These are phyloP conservation scores for Bujurquina vittata DNA, from an alignment of 2,113 vertebrate genomes.

Conservation along the genomic window DNA sequence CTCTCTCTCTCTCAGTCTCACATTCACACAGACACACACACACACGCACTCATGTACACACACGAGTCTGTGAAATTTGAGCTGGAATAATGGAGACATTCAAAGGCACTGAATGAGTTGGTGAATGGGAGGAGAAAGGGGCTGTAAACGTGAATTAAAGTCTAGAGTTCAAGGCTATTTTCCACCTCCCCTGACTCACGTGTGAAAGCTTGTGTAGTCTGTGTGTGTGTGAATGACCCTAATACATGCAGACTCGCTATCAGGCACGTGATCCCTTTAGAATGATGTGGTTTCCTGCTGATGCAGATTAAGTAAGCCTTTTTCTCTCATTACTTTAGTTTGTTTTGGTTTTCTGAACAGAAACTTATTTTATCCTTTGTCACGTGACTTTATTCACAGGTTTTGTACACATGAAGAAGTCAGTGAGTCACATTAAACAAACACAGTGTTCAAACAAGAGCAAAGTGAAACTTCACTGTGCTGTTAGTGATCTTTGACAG, in stretches of 20 bases:
- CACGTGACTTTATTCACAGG: conserved; percentile 9
- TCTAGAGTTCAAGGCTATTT: conserved; percentile 65
- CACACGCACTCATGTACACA: background rate
- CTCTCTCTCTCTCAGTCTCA: background rate
- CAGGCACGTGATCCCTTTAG: conserved; percentile 7
- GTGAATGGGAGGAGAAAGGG: conserved; percentile 21
- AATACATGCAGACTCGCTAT: background rate
- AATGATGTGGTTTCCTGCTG: background rate
- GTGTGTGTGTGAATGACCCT: background rate
- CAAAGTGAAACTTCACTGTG: conserved; percentile 10
- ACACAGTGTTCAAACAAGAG: background rate
- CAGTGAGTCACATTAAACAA: background rate
- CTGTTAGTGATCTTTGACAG: conserved; percentile 1
- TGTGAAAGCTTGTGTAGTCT: conserved; percentile 11
- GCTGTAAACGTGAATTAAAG: conserved; percentile 46
- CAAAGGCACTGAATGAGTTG: conserved; percentile 22
- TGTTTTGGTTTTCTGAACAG: background rate
- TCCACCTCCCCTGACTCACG: conserved; percentile 30
- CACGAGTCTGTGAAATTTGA: conserved; percentile 31
- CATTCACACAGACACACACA: too few relatives aligned
- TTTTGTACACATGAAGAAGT: background rate
- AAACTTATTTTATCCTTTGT: background rate
- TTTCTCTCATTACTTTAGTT: conserved; percentile 9
- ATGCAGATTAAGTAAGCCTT: background rate
- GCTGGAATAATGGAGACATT: conserved; percentile 52